These are phyloP conservation scores for Galeopterus variegatus DNA, from an alignment of 2,113 vertebrate genomes.

Conservation along the genomic window DNA sequence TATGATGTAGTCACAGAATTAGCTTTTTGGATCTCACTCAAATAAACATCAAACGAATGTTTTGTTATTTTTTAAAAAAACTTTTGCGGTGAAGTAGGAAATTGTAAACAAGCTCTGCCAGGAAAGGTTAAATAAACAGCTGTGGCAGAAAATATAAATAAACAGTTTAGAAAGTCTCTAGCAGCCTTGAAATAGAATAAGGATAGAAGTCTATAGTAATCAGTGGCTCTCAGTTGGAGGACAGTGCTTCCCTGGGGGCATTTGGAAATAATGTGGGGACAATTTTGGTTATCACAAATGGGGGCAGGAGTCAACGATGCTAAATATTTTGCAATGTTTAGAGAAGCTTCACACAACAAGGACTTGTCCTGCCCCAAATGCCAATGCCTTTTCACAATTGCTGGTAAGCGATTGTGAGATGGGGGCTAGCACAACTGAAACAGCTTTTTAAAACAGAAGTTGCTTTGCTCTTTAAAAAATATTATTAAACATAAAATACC, in stretches of 20 bases:
- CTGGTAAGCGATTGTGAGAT: neutral
- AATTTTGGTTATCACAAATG: constrained; percentile 34
- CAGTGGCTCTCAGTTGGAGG: neutral
- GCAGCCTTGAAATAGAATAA: neutral
- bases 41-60: constrained; percentile 57
- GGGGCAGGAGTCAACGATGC: neutral
- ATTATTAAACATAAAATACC: neutral
- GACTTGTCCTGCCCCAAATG: neutral
- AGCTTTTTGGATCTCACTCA: constrained; percentile 61
- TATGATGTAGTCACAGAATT: constrained; percentile 44
- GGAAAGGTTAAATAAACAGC: constrained; percentile 61
- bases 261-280: constrained; percentile 27
- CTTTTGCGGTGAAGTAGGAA: constrained; percentile 52
- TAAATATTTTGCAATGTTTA: constrained; percentile 47
- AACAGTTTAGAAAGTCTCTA: constrained; percentile 18
- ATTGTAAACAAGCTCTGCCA: constrained; percentile 37
- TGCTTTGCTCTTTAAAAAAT: constrained; percentile 41
- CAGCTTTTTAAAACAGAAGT: constrained; percentile 24
- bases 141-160: constrained; percentile 4
- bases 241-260: neutral
- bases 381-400: neutral
- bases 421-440: neutral
- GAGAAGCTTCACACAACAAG: neutral
- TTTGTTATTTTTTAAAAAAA: constrained; percentile 62
- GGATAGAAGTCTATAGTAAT: neutral